Base-by-base conservation (phyloP, 2,888 invertebrate genomes). In the Caenorhabditis sp. region DNA sequence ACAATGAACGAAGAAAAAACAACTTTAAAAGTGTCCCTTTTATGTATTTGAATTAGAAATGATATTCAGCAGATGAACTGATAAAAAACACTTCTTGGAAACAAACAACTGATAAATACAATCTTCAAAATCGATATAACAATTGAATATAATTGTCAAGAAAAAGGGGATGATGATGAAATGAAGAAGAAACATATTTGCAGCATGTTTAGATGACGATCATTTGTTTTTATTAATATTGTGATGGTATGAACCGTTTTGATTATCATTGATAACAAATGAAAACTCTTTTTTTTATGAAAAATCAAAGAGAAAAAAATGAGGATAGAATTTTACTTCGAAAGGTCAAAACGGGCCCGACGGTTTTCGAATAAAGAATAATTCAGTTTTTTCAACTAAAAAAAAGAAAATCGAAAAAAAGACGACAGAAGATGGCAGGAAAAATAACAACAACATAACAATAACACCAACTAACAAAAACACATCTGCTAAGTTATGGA, bases 271-370 rank as follows among this genome's bases (percentile, higher is more conserved):
- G 24, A n/a, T 64, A 58, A 64, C 51, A 64, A 63, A 57, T 27
- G 63, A n/a, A 57, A 55, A 63, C 57, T 21, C 43, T 63, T 57
- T 63, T 57, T 57, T n/a, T 21, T 57, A 63, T 63, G 57, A 62
- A 31, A 31, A 43, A 27, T n/a, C n/a, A n/a, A n/a, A n/a, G n/a
- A n/a, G n/a, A n/a, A n/a, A n/a, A n/a, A n/a, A n/a, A n/a, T n/a
- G n/a, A n/a, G n/a, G n/a, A n/a, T n/a, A n/a, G n/a, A n/a, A n/a
- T n/a, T n/a, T n/a, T n/a, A n/a, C n/a, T n/a, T n/a, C n/a, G n/a
- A n/a, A n/a, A n/a, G n/a, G n/a, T n/a, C n/a, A n/a, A n/a, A n/a
- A n/a, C n/a, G n/a, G n/a, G n/a, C n/a, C n/a, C n/a, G n/a, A n/a
- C n/a, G n/a, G n/a, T n/a, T n/a, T n/a, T n/a, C n/a, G n/a, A n/a